Evolutionary conservation across 2,113 vertebrate genomes (phyloP).

Genomic region (Seriola rivoliana): DNA sequence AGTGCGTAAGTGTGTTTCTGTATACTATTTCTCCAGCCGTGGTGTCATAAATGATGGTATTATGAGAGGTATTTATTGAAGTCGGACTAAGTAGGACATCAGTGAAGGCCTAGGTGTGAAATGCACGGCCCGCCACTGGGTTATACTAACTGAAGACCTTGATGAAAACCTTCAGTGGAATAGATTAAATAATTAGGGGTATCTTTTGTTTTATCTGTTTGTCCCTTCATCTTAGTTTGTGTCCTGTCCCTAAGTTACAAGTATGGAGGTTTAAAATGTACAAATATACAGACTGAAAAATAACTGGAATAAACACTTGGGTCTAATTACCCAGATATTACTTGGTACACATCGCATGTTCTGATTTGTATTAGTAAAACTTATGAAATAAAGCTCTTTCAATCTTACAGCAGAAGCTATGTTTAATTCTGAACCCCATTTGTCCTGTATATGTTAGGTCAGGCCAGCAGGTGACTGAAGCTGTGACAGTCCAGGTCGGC

Average conservation of each 20-base stretch:
- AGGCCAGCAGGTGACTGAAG: conserved; percentile 85
- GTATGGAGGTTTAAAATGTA: background rate
- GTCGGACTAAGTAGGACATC: no score
- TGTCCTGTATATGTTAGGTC: conserved; percentile 78
- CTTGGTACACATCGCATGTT: background rate
- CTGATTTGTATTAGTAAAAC: background rate
- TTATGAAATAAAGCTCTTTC: no score
- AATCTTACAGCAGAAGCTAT: no score
- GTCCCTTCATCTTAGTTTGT: background rate
- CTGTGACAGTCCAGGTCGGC: conserved; percentile 92
- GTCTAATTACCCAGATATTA: no score
- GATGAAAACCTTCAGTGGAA: background rate
- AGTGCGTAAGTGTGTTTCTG: no score
- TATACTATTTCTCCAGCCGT: no score
- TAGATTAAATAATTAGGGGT: background rate
- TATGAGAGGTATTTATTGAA: no score
- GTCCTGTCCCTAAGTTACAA: background rate
- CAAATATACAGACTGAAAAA: background rate
- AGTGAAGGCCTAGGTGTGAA: no score
- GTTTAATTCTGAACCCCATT: no score
- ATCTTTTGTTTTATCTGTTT: no score
- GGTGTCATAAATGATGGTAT: no score
- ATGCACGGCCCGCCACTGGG: no score
- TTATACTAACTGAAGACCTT: background rate
- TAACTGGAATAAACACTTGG: background rate